Conservation (phyloP, 1,140 invertebrate species). For the Homalodisca vitripennis region DNA sequence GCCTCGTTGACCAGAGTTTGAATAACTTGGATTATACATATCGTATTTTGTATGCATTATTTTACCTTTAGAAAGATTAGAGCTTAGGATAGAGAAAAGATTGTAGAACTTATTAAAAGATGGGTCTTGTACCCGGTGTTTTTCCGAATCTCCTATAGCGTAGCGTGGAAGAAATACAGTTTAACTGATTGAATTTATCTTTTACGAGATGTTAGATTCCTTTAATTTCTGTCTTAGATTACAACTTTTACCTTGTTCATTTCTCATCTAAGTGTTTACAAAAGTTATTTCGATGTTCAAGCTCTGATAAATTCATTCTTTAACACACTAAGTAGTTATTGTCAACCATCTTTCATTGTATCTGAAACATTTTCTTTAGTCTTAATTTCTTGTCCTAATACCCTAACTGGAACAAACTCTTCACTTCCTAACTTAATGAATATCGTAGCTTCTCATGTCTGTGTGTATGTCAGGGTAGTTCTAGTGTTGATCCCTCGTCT, state of each 20-base stretch:
- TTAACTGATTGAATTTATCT: background rate
- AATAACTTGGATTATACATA: constrained; percentile 31
- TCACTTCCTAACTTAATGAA: constrained; percentile 7
- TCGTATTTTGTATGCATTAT: constrained; percentile 31
- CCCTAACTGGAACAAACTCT: constrained; percentile 8
- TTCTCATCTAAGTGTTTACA: no score
- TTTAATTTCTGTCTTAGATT: no score
- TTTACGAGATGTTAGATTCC: background rate
- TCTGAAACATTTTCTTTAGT: background rate
- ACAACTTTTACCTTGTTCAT: no score
- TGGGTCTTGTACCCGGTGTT: background rate
- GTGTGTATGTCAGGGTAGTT: constrained; percentile 13
- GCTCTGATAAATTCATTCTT: no score
- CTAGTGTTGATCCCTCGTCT: no score
- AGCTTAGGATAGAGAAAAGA: constrained; percentile 25
- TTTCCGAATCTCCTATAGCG: background rate
- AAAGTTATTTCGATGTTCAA: no score
- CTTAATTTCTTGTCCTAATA: background rate
- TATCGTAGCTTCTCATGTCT: constrained; percentile 4
- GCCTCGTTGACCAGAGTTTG: constrained; percentile 11
- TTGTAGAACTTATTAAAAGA: constrained; percentile 16
- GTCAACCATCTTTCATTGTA: no score
- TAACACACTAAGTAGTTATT: no score
- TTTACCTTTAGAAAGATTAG: constrained; percentile 30
- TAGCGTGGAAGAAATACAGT: background rate